phyloP scores from a whole-genome alignment of 2,888 invertebrate genomes.

The Melinopterus prodromus region DNA sequence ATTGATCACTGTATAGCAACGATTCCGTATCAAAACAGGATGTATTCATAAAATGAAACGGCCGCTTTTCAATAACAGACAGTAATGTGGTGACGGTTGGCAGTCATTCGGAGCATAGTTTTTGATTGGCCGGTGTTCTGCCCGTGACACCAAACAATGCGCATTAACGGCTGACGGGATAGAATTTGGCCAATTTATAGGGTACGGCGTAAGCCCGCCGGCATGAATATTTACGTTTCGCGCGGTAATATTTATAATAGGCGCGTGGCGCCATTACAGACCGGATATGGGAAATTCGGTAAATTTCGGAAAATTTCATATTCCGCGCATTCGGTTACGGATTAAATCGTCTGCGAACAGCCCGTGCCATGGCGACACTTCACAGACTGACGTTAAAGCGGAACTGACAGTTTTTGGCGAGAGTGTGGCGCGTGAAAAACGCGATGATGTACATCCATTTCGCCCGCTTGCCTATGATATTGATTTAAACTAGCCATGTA shows the following conservation, averaged over 20 bases:
- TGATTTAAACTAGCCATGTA: background rate
- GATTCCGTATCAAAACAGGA: too few relatives aligned
- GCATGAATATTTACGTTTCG: background rate
- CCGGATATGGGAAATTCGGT: background rate
- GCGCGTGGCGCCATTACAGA: background rate
- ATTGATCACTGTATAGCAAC: too few relatives aligned
- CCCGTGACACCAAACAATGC: background rate
- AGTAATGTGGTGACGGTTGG: background rate
- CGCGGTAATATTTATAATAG: background rate
- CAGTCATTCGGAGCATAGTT: background rate
- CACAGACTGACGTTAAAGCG: background rate
- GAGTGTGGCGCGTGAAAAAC: background rate
- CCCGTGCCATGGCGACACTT: background rate
- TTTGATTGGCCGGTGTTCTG: background rate
- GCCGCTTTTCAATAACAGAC: background rate
- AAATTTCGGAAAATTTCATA: conserved; percentile 4
- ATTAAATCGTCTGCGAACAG: background rate
- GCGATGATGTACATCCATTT: background rate
- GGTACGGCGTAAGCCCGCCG: background rate
- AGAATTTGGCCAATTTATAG: background rate
- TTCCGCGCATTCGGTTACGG: background rate
- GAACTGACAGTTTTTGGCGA: background rate
- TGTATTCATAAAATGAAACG: too few relatives aligned
- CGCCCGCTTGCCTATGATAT: background rate
- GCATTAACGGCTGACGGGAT: background rate